Conservation (phyloP, 2,888 invertebrate genomes). For the Synergus umbraculus region DNA sequence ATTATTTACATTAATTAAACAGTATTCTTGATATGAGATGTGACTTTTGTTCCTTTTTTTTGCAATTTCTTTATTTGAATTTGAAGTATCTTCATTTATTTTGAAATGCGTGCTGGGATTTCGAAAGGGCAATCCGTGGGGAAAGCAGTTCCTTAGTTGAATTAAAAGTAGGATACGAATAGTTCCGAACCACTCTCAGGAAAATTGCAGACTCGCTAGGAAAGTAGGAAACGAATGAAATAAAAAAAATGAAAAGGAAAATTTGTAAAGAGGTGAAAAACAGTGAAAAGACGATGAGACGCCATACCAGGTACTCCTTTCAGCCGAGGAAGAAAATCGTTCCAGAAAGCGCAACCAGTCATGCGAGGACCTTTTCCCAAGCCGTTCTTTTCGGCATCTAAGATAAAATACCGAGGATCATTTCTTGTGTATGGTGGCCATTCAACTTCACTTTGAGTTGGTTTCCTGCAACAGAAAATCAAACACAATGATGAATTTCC, state of each 20-base stretch:
- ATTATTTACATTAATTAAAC: too few relatives aligned
- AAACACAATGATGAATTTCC: not conserved
- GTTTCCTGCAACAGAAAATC: constrained; percentile 74
- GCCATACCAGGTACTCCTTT: constrained; percentile 83
- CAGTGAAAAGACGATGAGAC: not conserved
- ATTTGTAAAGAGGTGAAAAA: constrained; percentile 25
- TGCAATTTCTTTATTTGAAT: too few relatives aligned
- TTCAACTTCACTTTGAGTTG: constrained; percentile 82
- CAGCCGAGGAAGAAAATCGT: constrained; percentile 94
- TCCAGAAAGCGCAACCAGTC: constrained; percentile 97
- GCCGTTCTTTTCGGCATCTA: constrained; percentile 89
- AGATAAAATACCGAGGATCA: constrained; percentile 92
- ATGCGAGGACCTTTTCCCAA: constrained; percentile 87
- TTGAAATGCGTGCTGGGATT: too few relatives aligned
- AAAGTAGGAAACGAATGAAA: not conserved
- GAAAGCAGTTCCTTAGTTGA: not conserved
- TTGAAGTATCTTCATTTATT: too few relatives aligned
- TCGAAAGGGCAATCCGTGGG: too few relatives aligned
- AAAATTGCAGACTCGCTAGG: not conserved
- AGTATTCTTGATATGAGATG: too few relatives aligned
- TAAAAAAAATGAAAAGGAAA: constrained; percentile 40
- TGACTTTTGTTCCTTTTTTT: too few relatives aligned
- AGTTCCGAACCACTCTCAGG: not conserved
- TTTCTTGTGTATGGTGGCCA: constrained; percentile 94
- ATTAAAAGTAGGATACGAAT: not conserved